These are phyloP conservation scores for Xiphias gladius DNA, from an alignment of 2,113 vertebrate genomes.

Conservation along the genomic window DNA sequence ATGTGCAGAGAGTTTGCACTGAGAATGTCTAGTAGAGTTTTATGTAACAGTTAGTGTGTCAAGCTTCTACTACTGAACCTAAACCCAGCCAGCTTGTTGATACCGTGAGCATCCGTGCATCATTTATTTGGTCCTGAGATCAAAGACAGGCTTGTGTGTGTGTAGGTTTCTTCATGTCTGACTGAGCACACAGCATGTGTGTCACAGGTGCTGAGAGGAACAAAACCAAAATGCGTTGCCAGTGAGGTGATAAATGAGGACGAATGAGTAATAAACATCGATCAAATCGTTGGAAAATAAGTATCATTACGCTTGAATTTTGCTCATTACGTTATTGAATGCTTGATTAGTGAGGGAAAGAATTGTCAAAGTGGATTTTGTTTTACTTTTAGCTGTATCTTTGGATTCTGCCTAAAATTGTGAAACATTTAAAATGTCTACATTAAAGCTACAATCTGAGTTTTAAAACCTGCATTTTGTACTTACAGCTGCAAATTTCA, in stretches of 20 bases:
- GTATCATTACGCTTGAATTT: neutral
- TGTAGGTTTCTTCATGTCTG: neutral
- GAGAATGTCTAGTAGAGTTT: neutral
- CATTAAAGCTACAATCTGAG: neutral
- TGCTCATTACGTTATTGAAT: neutral
- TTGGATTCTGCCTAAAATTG: neutral
- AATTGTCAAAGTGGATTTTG: neutral
- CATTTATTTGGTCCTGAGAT: slow-evolving; percentile 58
- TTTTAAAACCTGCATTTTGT: neutral
- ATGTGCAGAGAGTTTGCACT: neutral
- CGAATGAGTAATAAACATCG: neutral
- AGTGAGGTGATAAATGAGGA: slow-evolving; percentile 7
- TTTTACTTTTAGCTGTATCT: neutral
- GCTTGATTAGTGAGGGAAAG: neutral
- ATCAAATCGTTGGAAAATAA: neutral
- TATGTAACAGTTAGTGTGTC: neutral
- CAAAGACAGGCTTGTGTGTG: slow-evolving; percentile 50
- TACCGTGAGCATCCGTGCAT: slow-evolving; percentile 67
- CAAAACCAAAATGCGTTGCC: slow-evolving; percentile 32
- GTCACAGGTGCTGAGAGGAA: slow-evolving; percentile 49
- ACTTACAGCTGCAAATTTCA: too few relatives aligned
- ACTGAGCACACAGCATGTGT: slow-evolving; percentile 42
- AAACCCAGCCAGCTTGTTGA: slow-evolving; percentile 57
- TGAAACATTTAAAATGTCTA: neutral
- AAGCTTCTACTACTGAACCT: neutral